phyloP scores from a whole-genome alignment of 2,888 invertebrate genomes.

The Caenorhabditis sp. region DNA sequence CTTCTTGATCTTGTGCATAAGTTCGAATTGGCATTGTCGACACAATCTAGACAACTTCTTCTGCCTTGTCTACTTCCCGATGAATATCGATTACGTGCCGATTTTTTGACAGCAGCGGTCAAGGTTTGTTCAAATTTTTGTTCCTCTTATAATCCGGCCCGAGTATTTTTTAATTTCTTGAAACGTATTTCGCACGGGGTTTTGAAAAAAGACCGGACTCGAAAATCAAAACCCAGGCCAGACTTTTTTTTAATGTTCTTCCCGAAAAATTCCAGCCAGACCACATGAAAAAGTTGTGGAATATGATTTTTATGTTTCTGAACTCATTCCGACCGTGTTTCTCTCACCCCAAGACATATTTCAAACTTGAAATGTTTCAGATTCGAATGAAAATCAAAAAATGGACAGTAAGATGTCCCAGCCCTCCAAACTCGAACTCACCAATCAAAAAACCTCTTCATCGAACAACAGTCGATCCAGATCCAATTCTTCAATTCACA shows the following conservation, averaged over 20 bases:
- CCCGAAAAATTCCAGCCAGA: no score
- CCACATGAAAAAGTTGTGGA: no score
- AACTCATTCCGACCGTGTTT: no score
- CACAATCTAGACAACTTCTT: slow-evolving; percentile 88
- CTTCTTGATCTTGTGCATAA: slow-evolving; percentile 50
- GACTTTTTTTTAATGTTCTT: no score
- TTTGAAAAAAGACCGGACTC: no score
- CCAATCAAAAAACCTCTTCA: slow-evolving; percentile 25
- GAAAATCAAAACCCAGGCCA: no score
- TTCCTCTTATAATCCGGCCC: slow-evolving; percentile 47
- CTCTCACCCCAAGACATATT: no score
- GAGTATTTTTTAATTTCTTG: neutral
- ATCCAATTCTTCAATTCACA: slow-evolving; percentile 35
- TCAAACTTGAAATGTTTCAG: no score
- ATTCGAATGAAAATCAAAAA: slow-evolving; percentile 48
- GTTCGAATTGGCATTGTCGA: slow-evolving; percentile 83
- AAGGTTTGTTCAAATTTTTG: slow-evolving; percentile 18
- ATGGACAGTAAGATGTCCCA: slow-evolving; percentile 37
- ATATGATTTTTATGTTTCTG: no score
- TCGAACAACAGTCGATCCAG: neutral
- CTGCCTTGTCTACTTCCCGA: slow-evolving; percentile 90
- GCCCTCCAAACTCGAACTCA: slow-evolving; percentile 17
- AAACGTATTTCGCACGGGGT: no score
- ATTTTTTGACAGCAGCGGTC: slow-evolving; percentile 71
- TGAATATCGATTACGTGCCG: slow-evolving; percentile 77